Evolutionary conservation across 1,140 invertebrate species (phyloP), one percentile per base, ranked within the genome.

Genomic region (Hesperophylax magnus): DNA sequence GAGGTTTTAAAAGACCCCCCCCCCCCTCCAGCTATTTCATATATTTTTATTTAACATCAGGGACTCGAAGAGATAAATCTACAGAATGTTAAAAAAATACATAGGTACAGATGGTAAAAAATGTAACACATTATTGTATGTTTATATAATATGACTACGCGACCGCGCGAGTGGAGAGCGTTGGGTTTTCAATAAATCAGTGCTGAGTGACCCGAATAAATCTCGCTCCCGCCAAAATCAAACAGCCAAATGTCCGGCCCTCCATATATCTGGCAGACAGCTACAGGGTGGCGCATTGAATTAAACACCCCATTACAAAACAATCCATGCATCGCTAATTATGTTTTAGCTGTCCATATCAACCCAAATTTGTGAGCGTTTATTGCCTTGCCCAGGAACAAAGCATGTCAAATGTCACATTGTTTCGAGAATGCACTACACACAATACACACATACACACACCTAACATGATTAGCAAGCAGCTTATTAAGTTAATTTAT

Each of bases 231-330:
- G 34, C 60, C 61, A 67, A 78, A 78, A 78, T 78, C 77, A 78
- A 78, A 65, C 61, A 20, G 60, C 77, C 61, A 77, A 60, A 60
- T 20, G 75, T 60, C 75, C 60, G 77, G 18, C 15, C 61, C 34
- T 78, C 63, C 52, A 78, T 65, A 22, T 67, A 78, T 67, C 67
- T 53, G 77, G 22, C 58, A 9, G 9, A 24, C 39, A 53, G 71
- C 22, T 20, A 52, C 47, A 18, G 58, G 69, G 31, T 71, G 31
- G 80, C 80, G 77, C 80, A 81, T 81, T 81, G 74, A 81, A 81
- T 81, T 77, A 81, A 81, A 81, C 80, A 81, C 80, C 74, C 80
- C 47, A 81, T 81, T 81, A 81, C 80, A 77, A 81, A 81, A 81
- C 80, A 81, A 77, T 81, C 80, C 80, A 81, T 77, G 80, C 80